These are phyloP conservation scores for Aspidiotus destructor DNA, from an alignment of 2,888 invertebrate species.

Conservation along the genomic window DNA sequence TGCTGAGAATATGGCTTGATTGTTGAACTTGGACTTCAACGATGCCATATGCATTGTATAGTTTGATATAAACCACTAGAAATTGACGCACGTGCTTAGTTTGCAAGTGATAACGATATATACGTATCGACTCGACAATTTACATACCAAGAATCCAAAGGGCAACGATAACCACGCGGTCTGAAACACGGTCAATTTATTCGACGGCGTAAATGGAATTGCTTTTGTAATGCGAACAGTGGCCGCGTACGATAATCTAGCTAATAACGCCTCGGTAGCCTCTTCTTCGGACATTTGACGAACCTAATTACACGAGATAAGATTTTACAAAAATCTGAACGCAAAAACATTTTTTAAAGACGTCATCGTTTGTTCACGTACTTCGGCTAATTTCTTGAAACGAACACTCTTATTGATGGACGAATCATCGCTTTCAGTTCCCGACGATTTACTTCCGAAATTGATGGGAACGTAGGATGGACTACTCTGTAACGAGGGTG, in stretches of 20 bases:
- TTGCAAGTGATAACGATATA: slow-evolving; percentile 35
- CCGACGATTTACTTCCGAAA: slow-evolving; percentile 56
- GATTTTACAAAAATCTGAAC: not conserved
- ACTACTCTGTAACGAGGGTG: slow-evolving; percentile 57
- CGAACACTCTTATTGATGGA: slow-evolving; percentile 69
- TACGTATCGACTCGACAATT: slow-evolving; percentile 23
- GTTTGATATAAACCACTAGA: slow-evolving; percentile 90
- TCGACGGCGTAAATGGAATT: slow-evolving; percentile 39
- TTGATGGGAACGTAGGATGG: slow-evolving; percentile 86
- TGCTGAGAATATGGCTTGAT: slow-evolving; percentile 81
- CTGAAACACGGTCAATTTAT: slow-evolving; percentile 59
- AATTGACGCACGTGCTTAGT: slow-evolving; percentile 37
- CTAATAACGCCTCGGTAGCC: slow-evolving; percentile 85
- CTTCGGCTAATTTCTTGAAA: slow-evolving; percentile 80
- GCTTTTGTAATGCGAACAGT: slow-evolving; percentile 73
- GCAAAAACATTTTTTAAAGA: too few relatives aligned
- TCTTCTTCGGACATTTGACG: slow-evolving; percentile 80
- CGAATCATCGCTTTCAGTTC: slow-evolving; percentile 76
- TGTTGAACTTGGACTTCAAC: slow-evolving; percentile 68
- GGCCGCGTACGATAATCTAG: slow-evolving; percentile 88
- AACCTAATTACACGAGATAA: slow-evolving; percentile 45
- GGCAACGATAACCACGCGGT: slow-evolving; percentile 74
- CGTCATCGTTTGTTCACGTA: slow-evolving; percentile 21
- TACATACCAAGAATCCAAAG: slow-evolving; percentile 71
- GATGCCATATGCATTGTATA: slow-evolving; percentile 85